Percentiles rank a stretch among this genome's conserved stretches.
Evolutionary conservation across 2,797 vertebrate species (phyloP).

Genomic region (Pogonophryne albipinna): DNA sequence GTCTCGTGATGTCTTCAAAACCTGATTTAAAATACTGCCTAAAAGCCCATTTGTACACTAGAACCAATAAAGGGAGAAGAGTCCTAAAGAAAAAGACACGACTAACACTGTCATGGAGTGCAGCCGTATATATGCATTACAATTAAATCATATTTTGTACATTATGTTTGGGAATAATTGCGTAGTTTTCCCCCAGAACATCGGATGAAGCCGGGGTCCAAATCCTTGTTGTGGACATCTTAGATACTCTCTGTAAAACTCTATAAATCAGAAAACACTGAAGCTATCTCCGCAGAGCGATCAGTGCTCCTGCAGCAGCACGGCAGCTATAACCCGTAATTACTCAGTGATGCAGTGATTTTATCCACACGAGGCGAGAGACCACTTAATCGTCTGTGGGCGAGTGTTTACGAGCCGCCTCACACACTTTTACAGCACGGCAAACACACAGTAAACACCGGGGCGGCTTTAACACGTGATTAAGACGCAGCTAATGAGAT

Average conservation of each 20-base stretch:
- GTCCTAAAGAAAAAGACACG: too few species aligned
- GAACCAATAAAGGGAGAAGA: too few species aligned
- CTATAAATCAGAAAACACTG: too few species aligned
- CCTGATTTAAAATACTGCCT: too few species aligned
- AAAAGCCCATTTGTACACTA: too few species aligned
- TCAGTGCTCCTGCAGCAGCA: neutral
- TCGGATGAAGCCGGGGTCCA: too few species aligned
- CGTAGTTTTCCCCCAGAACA: neutral
- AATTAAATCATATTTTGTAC: neutral
- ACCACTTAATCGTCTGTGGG: constrained; percentile 60
- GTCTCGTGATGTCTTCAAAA: too few species aligned
- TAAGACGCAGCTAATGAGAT: constrained; percentile 85
- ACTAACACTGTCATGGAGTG: too few species aligned
- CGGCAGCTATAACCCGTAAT: constrained; percentile 36
- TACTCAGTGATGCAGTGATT: constrained; percentile 41
- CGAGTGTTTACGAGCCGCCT: constrained; percentile 80
- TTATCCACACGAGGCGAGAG: constrained; percentile 56
- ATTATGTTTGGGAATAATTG: neutral
- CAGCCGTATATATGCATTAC: too few species aligned
- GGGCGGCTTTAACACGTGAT: constrained; percentile 82
- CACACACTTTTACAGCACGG: constrained; percentile 84
- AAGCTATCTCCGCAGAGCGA: too few species aligned
- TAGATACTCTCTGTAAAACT: too few species aligned
- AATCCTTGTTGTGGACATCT: too few species aligned
- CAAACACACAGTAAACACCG: constrained; percentile 86